phyloP scores from a whole-genome alignment of 2,888 invertebrate genomes.

The Halocaridina rubra region DNA sequence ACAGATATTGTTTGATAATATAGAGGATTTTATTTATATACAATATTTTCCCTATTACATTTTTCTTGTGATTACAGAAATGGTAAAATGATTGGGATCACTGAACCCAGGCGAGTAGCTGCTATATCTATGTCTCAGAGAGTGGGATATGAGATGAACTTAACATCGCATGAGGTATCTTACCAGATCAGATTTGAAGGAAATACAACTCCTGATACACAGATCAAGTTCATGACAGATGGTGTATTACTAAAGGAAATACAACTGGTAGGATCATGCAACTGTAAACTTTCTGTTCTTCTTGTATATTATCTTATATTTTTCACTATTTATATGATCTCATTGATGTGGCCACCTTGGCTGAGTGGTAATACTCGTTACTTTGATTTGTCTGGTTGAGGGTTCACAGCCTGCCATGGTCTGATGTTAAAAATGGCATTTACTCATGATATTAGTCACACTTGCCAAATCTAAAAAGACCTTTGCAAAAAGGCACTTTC shows the following conservation, averaged over 20 bases:
- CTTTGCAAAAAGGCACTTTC: too few relatives aligned
- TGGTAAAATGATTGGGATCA: conserved; percentile 87
- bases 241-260: conserved; percentile 93
- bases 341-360: too few relatives aligned
- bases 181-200: conserved; percentile 97
- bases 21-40: too few relatives aligned
- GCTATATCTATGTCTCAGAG: conserved; percentile 96
- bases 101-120: conserved; percentile 97
- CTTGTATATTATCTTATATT: background rate
- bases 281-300: background rate
- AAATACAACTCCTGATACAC: conserved; percentile 86
- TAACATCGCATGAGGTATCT: conserved; percentile 80
- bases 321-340: too few relatives aligned
- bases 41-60: too few relatives aligned
- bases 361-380: too few relatives aligned
- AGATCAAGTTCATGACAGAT: conserved; percentile 99
- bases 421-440: too few relatives aligned
- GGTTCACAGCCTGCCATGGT: too few relatives aligned
- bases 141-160: conserved; percentile 89
- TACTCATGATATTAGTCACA: too few relatives aligned
- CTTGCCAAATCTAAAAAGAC: too few relatives aligned
- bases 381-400: too few relatives aligned
- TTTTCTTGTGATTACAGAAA: conserved; percentile 66
- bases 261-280: conserved; percentile 69
- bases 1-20: too few relatives aligned